Base-by-base conservation (phyloP, 2,797 vertebrate species). In the Telmatherina bonti region DNA sequence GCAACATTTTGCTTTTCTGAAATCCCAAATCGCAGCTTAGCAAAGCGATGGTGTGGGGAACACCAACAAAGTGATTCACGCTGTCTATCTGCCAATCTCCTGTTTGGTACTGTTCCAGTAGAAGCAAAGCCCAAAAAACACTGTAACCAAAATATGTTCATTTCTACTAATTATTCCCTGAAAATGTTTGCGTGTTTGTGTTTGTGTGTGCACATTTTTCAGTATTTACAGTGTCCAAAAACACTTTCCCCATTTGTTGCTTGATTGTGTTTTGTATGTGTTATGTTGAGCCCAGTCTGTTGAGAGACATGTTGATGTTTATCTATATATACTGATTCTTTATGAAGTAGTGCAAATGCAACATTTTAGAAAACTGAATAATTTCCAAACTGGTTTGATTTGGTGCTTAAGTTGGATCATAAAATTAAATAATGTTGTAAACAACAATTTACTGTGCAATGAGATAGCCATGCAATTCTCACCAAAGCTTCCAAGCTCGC, bases 31-130 rank as follows among this genome's bases (percentile, higher is more conserved):
- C 85, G 80, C 79, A 79, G 82, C 70, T 76, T 74, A 76, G 70
- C 51, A 64, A 71, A 79, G 84, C 79, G 66, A 72, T 62, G 65
- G 49, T 57, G 74, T 47, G 61, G 68, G 26, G 58, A 67, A 84
- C 84, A 66, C 79, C 74, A 82, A 80, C 15, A 26, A 88, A 74
- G 78, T 84, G 84, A 64, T 91, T 90, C 81, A 89, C 86, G 29
- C 67, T 15, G 56, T 73, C 35, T 36, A 82, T 65, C 56, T 54
- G 85, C 55, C 64, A 72, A 88, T 78, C 55, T 61, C 64, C 65
- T 73, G 76, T 80, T 85, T 87, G 81, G 75, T 76, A 47, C 24
- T 63, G 45, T 58, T 83, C 58, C 69, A 84, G 74, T 64, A n/a
- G n/a, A n/a, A n/a, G n/a, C 67, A 83, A 72, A 73, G 70, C 65